Percentiles rank a stretch among this genome's conserved stretches.
Evolutionary conservation across 2,888 invertebrate species (phyloP).

Genomic region (Dryocosmus kuriphilus): DNA sequence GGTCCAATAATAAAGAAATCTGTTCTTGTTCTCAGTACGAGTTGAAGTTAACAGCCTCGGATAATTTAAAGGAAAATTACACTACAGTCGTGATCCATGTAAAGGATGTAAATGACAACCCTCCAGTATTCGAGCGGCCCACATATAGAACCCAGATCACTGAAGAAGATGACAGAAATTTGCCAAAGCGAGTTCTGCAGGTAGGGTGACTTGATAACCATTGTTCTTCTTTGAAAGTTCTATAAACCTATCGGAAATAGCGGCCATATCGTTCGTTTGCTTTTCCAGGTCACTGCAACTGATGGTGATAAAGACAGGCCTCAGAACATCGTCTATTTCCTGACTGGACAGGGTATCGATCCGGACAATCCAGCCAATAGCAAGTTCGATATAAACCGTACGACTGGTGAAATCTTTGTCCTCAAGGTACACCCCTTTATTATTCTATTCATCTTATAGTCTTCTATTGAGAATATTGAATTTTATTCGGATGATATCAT

Average conservation of each 20-base stretch:
- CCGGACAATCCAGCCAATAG: conserved; percentile 96
- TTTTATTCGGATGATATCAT: not conserved
- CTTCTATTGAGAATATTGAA: not conserved
- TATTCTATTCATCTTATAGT: not conserved
- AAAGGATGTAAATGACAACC: conserved; percentile 99
- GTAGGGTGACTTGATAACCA: conserved; percentile 72
- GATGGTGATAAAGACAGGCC: conserved; percentile 97
- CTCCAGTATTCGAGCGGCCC: conserved; percentile 96
- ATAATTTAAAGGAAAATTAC: conserved; percentile 98
- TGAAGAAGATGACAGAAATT: conserved; percentile 95
- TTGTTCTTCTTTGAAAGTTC: conserved; percentile 17
- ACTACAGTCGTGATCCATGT: conserved; percentile 98
- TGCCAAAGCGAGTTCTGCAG: conserved; percentile 96
- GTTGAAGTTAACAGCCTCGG: conserved; percentile 94
- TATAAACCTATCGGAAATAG: conserved; percentile 36
- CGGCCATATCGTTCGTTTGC: conserved; percentile 33
- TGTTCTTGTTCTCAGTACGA: conserved; percentile 86
- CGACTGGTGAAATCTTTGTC: conserved; percentile 96
- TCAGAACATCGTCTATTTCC: conserved; percentile 96
- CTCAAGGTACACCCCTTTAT: conserved; percentile 86
- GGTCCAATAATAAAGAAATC: not conserved
- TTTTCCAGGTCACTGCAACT: conserved; percentile 92
- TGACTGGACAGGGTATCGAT: conserved; percentile 97
- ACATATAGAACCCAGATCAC: conserved; percentile 97
- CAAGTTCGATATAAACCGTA: conserved; percentile 97